Evolutionary conservation across 2,888 invertebrate genomes (phyloP), one percentile per base, ranked within the genome.

Genomic region (Lacanobia wlatinum): DNA sequence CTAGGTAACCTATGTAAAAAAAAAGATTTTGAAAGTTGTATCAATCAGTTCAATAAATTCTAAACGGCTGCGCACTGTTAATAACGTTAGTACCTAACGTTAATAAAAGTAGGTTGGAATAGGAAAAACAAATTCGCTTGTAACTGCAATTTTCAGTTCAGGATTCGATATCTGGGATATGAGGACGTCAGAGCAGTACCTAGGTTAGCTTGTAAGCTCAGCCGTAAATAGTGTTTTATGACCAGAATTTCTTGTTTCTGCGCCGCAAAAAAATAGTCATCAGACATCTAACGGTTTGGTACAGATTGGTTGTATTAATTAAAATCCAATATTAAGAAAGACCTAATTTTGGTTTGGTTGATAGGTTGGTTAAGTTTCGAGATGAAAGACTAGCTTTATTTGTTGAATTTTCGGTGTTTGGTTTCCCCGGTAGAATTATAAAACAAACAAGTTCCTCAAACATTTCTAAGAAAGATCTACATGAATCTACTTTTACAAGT

Each of bases 261-360:
- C 76, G 73, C 70, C 79, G 70, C 79, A 76, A 78, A 81, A 28
- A 78, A 71, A 77, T 63, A 63, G 63, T 67, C 59, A 68, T 52
- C 67, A 63, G 66, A 66, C 34, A 52, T 28, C 56, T 84, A 86
- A 86, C 84, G 84, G 87, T 82, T 83, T 78, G 66, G 40, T 66
- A 76, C 55, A 64, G 40, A 64, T 79, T 50, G 64, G 18, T 60
- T 40, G 63, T 65, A 50, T 55, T 50, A 34, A 70, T 64, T 70
- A 40, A 46, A 28, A 48, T 14, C 7, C 46, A 40, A 64, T 48
- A 64, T n/a, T 43, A 40, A 10, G 14, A 53, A 64, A 64, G 18
- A 40, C 38, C n/a, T 48, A 43, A 34, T 38, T 71, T 43, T 21
- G 23, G 18, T n/a, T 2, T 28, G 34, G 40, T 46, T 7, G 40